phyloP scores from a whole-genome alignment of 2,113 vertebrate genomes.

The Tringa solitaria region DNA sequence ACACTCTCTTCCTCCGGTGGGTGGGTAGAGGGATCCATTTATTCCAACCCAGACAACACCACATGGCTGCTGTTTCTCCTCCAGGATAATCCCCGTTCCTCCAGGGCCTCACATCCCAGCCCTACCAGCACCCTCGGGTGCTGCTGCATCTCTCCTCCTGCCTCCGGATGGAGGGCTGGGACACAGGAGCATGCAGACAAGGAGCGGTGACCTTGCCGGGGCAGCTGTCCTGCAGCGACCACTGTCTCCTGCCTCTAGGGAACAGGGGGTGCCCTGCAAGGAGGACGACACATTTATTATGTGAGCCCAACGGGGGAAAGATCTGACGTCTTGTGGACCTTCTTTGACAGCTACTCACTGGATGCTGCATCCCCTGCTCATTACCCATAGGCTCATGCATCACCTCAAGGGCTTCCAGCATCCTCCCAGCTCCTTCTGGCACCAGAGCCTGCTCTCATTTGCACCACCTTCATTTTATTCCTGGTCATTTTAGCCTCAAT shows the following conservation, averaged over 20 bases:
- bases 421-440: neutral
- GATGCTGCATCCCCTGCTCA: neutral
- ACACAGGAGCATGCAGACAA: neutral
- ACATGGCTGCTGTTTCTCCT: neutral
- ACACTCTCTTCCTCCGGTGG: neutral
- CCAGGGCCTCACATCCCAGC: too few relatives aligned
- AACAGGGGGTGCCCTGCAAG: neutral
- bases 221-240: neutral
- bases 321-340: neutral
- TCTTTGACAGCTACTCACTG: neutral
- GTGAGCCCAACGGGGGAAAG: neutral
- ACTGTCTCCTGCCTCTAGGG: neutral
- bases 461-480: neutral
- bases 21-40: neutral
- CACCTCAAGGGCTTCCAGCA: neutral
- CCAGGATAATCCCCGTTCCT: neutral
- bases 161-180: neutral
- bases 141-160: neutral
- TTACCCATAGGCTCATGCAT: neutral
- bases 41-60: neutral
- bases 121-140: neutral
- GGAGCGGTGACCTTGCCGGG: fast-evolving
- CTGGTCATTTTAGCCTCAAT: neutral
- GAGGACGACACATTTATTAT: neutral
- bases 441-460: neutral